Evolutionary conservation across 2,113 vertebrate genomes (phyloP), one percentile per base, ranked within the genome.

Genomic region (Hippopotamus amphibius): DNA sequence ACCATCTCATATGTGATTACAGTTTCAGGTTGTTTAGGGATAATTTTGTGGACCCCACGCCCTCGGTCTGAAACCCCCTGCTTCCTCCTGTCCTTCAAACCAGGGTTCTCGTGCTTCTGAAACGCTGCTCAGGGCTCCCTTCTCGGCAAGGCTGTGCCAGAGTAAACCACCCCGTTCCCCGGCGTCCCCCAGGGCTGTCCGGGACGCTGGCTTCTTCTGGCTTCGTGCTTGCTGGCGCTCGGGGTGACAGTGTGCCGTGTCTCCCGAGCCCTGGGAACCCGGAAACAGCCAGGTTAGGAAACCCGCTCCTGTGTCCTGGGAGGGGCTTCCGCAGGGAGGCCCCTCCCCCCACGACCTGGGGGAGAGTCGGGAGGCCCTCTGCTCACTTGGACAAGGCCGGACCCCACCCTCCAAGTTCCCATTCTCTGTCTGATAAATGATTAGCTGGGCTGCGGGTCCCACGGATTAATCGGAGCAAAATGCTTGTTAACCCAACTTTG

Each of bases 181-280:
- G 3, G 33, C 19, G 0, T n/a, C 24, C 16, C 4, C 7, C 37
- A 6, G 80, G 55, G 55, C 80, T 2, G 5, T 17, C 55, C 37
- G 0, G 14, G 2, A 5, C 12, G 1, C n/a, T n/a, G 7, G 3
- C 6, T 37, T 53, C 53, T 26, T n/a, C 33, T 8, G 21, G 33
- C 50, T 55, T 57, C 15, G 10, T 16, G 22, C 24, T 28, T 16
- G 24, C 55, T 9, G 5, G 14, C 2, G 3, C 50, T 7, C 10
- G 11, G 46, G 19, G 33, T 30, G 72, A 50, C 77, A 37, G 10
- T 24, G 19, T 5, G 16, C 33, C 6, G 14, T 24, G n/a, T 37
- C 33, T 19, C 77, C 77, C 1, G 6, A 41, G 55, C 24, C 53
- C 79, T 4, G 26, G 2, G 48, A 33, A 22, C 37, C 37, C 2